Conservation (phyloP, 2,113 vertebrate genomes). For the Rattus rattus region DNA sequence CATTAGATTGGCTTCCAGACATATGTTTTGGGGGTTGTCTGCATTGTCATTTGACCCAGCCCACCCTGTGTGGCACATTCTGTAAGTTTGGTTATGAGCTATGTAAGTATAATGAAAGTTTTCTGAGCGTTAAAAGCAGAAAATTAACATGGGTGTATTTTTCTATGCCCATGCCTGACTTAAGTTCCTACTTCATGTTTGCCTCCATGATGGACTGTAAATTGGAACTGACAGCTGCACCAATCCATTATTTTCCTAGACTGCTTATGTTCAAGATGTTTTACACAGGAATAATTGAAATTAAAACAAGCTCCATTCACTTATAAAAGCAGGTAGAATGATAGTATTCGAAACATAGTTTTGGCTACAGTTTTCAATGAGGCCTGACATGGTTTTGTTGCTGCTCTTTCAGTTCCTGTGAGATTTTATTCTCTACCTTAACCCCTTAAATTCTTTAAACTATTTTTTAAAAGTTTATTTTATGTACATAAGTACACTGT, state of each 20-base stretch:
- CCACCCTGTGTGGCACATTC: too few species aligned
- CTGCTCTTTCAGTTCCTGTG: background rate
- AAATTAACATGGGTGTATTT: background rate
- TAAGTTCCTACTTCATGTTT: background rate
- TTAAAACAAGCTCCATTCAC: background rate
- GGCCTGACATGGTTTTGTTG: background rate
- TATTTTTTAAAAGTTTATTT: too few species aligned
- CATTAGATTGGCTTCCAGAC: too few species aligned
- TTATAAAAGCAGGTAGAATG: background rate
- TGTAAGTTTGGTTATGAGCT: background rate
- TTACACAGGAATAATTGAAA: background rate
- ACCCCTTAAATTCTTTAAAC: background rate
- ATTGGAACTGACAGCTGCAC: background rate
- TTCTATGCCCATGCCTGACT: background rate
- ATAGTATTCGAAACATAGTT: background rate
- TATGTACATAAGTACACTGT: too few species aligned
- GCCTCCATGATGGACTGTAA: background rate
- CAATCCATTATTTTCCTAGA: background rate
- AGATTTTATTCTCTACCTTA: slow-evolving; percentile 14
- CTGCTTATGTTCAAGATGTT: background rate
- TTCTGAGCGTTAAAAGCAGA: too few species aligned
- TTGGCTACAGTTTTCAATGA: background rate
- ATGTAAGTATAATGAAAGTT: background rate
- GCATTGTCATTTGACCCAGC: background rate
- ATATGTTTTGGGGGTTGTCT: background rate